Percentiles rank a stretch among this genome's conserved stretches.
Evolutionary conservation across 1,140 invertebrate genomes (phyloP).

Genomic region (Monochamus saltuarius): DNA sequence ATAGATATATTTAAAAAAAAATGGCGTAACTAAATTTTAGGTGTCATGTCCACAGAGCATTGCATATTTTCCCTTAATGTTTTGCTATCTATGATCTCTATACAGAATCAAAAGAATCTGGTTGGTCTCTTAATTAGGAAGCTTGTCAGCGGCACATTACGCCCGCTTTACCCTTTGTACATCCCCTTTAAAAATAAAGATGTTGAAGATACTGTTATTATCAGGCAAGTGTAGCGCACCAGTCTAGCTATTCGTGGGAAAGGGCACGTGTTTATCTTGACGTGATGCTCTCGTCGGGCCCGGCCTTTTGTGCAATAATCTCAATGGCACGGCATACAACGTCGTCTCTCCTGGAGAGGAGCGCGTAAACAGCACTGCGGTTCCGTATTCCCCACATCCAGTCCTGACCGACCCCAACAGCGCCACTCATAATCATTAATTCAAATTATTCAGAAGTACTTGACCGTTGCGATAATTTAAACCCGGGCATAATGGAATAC

Average conservation of each 20-base stretch:
- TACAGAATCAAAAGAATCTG: too few species aligned
- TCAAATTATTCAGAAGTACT: constrained; percentile 21
- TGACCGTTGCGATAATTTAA: constrained; percentile 24
- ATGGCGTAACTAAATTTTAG: too few species aligned
- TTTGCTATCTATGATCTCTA: too few species aligned
- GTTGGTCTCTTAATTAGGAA: too few species aligned
- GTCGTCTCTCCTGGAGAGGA: too few species aligned
- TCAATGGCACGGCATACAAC: constrained; percentile 10
- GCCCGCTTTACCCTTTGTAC: neutral
- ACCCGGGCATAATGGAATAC: constrained; percentile 26
- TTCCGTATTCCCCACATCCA: constrained; percentile 10
- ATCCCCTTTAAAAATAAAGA: neutral
- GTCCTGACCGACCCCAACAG: constrained; percentile 14
- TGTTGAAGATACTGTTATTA: constrained; percentile 5
- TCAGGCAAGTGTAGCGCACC: neutral
- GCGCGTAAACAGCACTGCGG: neutral
- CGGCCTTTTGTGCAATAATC: constrained; percentile 19
- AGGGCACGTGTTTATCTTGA: constrained; percentile 20
- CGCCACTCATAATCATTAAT: constrained; percentile 7
- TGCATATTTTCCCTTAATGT: too few species aligned
- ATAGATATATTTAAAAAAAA: too few species aligned
- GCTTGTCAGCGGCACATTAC: too few species aligned
- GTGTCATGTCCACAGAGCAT: too few species aligned
- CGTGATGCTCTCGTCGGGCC: constrained; percentile 13
- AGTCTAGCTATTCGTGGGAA: constrained; percentile 7